Evolutionary conservation across 2,888 invertebrate species (phyloP), one percentile per base, ranked within the genome.

Genomic region (Pimpla rufipes): DNA sequence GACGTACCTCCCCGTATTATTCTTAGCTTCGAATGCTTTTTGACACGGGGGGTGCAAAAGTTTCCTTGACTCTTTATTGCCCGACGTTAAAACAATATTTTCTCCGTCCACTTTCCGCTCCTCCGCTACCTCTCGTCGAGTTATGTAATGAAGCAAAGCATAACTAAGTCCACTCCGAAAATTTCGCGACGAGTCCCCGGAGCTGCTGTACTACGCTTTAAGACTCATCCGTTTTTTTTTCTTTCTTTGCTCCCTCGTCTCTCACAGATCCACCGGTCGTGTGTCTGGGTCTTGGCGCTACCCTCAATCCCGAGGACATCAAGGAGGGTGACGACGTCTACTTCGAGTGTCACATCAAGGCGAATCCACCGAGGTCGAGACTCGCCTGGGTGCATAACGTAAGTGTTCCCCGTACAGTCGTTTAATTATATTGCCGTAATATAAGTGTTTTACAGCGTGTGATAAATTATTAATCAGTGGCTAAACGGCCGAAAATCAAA

Each of bases 271-370:
- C 97, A 13, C 98, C 98, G 66, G 96, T 97, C 91, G 97, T 98
- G 85, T 95, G 96, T 75, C 93, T 98, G 88, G 95, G 96, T 83
- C 95, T 98, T 87, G 98, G 98, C 90, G 97, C 97, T 91, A 97
- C 97, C 80, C 94, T 98, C 88, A 96, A 96, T 89, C 96, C 97
- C 79, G 96, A 97, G 87, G 97, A 98, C 94, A 98, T 98, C 94
- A 98, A 98, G 93, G 98, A 98, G 94, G 97, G 98, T 71, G 98
- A 97, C 91, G 98, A 98, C 94, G 97, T 98, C 83, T 98, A 98
- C 94, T 98, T 98, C 94, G 98, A 98, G 94, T 98, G 98, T 94
- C 97, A 97, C 94, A 97, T 98, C 90, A 96, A 96, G 91, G 97
- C 98, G 89, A 97, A 98, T 94, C 98, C 98, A 47, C 96, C 96